Percentiles rank a stretch among this genome's conserved stretches.
phyloP scores from a whole-genome alignment of 2,888 invertebrate genomes.

The Aphrophora alni region DNA sequence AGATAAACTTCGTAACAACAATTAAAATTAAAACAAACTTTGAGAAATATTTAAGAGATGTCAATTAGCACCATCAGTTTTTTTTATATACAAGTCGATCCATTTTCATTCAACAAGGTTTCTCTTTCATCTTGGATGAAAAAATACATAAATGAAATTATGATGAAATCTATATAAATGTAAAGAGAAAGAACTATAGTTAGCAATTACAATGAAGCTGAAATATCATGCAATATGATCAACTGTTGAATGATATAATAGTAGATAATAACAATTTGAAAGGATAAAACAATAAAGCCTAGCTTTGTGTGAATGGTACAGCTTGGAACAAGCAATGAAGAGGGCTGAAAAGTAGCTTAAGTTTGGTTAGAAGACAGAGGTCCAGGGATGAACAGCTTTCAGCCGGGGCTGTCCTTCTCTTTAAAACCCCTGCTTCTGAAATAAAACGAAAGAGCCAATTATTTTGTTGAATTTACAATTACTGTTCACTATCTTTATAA shows the following conservation, averaged over 20 bases:
- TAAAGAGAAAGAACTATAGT: background rate
- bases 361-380: background rate
- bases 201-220: background rate
- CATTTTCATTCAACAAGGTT: background rate
- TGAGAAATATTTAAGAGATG: background rate
- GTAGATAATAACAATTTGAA: background rate
- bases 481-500: no score
- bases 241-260: background rate
- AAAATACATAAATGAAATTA: background rate
- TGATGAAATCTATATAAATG: background rate
- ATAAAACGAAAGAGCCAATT: background rate
- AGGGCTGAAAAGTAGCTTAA: background rate
- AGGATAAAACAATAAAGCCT: background rate
- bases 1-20: background rate
- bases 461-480: no score
- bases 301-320: background rate
- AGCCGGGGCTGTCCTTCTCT: background rate
- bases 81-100: background rate
- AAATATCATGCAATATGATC: background rate
- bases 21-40: background rate
- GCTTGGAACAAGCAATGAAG: no score
- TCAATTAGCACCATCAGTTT: conserved; percentile 5
- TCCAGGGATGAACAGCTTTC: background rate
- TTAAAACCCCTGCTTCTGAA: background rate
- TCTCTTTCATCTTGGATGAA: background rate